phyloP scores from a whole-genome alignment of 2,888 invertebrate species.

The Cabera pusaria region DNA sequence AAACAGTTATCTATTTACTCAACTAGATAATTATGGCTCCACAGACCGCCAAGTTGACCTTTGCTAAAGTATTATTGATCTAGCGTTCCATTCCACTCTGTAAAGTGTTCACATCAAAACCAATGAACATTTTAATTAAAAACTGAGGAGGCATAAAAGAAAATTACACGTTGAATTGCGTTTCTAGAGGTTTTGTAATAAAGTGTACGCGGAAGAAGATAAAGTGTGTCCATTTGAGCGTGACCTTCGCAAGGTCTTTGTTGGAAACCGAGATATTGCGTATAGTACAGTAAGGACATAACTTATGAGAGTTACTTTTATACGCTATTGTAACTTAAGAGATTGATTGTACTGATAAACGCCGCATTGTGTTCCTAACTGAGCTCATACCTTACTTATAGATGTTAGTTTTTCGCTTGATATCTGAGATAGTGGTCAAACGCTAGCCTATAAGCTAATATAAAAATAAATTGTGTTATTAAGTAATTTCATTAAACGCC shows the following conservation, averaged over 20 bases:
- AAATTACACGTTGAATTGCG: constrained; percentile 16
- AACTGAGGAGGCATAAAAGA: constrained; percentile 4
- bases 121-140: constrained; percentile 16
- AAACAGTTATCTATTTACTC: constrained; percentile 12
- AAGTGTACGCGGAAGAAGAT: constrained; percentile 34
- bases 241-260: constrained; percentile 39
- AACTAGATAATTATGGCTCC: constrained; percentile 11
- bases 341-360: no score
- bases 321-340: no score
- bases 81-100: constrained; percentile 22
- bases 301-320: no score
- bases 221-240: constrained; percentile 36
- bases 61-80: constrained; percentile 35
- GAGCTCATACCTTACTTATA: no score
- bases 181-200: constrained; percentile 11
- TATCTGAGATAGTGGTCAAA: no score
- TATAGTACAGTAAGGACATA: constrained; percentile 11
- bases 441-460: no score
- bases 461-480: no score
- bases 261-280: constrained; percentile 26
- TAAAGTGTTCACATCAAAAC: constrained; percentile 9
- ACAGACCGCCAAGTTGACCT: constrained; percentile 34
- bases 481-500: no score
- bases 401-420: no score
- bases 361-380: no score